Evolutionary conservation across 2,797 vertebrate species (phyloP), one percentile per base, ranked within the genome.

Genomic region (Gallinago nigripennis): DNA sequence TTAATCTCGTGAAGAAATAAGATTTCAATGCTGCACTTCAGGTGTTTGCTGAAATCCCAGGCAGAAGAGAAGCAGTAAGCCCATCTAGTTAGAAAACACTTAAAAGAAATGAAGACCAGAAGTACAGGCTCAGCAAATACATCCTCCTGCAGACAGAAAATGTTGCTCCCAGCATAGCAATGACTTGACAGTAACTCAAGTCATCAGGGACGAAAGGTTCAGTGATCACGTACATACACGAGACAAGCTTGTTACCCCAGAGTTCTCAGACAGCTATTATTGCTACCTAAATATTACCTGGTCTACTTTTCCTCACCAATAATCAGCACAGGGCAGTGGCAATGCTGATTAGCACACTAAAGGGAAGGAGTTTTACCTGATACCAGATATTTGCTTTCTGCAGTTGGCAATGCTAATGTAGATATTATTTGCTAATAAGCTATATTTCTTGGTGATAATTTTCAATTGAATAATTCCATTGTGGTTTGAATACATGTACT

Each of bases 171-270:
- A 84, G 4, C 10, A 70, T 2, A 0, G 2, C 16, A 68, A 27
- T n/a, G 43, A 33, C n/a, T 71, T 78, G 9, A 43, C 18, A 58
- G 18, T 10, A 66, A 9, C 18, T 68, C 30, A 8, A 11, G 20
- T 25, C 25, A 46, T 30, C 24, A 84, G 5, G 71, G 20, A 4
- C 54, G 60, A 66, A 80, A 78, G 33, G 12, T 24, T n/a, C 20
- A 43, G 21, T 17, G 13, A 10, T 73, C n/a, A 23, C 7, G 18
- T 12, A 8, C n/a, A 31, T 17, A 35, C 2, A 16, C 1, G 1
- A 31, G 19, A 39, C 21, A 61, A 60, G 9, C 10, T 82, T 19
- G 0, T 58, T 50, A 51, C 11, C n/a, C 2, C 28, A 24, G 28
- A 27, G 5, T 6, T 77, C 35, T 70, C 16, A 2, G 28, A 45